Percentiles rank a stretch among this genome's conserved stretches.
Evolutionary conservation across 2,888 invertebrate species (phyloP).

Genomic region (Cenopis cana): DNA sequence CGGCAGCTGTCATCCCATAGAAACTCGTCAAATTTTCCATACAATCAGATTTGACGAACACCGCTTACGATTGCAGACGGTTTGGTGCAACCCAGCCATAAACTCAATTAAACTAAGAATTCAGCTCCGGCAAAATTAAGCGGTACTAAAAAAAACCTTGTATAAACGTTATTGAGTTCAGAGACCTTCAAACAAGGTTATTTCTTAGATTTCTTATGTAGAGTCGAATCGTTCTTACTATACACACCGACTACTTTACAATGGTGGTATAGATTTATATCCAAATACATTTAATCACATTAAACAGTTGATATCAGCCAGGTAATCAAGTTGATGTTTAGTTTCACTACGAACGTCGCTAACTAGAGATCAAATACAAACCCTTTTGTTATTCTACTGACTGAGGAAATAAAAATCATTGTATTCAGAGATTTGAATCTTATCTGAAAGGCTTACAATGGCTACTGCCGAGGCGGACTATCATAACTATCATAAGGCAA

Average conservation of each 20-base stretch:
- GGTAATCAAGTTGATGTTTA: slow-evolving; percentile 34
- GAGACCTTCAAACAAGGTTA: neutral
- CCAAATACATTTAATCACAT: neutral
- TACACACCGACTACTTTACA: neutral
- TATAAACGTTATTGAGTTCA: neutral
- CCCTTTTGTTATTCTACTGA: slow-evolving; percentile 38
- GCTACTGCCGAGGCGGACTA: slow-evolving; percentile 34
- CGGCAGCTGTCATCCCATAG: too few relatives aligned
- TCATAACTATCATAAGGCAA: slow-evolving; percentile 30
- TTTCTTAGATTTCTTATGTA: neutral
- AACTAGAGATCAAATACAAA: slow-evolving; percentile 33
- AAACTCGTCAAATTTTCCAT: too few relatives aligned
- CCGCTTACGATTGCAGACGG: too few relatives aligned
- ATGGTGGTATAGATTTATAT: neutral
- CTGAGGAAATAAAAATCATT: slow-evolving; percentile 32
- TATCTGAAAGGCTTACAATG: slow-evolving; percentile 38
- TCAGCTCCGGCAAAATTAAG: neutral
- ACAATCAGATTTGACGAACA: too few relatives aligned
- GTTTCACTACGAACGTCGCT: slow-evolving; percentile 17
- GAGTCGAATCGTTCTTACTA: too few relatives aligned
- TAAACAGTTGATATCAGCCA: slow-evolving; percentile 12
- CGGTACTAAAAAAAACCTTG: neutral
- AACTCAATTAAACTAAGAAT: neutral
- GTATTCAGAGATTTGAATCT: slow-evolving; percentile 43
- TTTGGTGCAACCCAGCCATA: too few relatives aligned